Evolutionary conservation across 2,113 vertebrate species (phyloP).

Genomic region (Labeo catla): DNA sequence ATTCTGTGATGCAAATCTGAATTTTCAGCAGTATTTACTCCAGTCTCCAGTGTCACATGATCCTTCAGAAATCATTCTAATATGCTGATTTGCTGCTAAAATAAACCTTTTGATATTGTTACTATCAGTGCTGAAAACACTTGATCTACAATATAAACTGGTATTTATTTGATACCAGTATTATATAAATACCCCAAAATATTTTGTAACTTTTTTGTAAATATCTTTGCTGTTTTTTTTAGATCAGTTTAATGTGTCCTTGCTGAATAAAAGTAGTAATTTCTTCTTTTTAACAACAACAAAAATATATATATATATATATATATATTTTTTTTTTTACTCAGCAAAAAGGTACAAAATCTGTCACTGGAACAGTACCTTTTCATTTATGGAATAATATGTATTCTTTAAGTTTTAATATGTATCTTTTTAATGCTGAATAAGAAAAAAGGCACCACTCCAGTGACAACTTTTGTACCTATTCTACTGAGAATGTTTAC

Average conservation of each 20-base stretch:
- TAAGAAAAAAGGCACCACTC: too few species aligned
- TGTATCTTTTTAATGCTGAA: too few species aligned
- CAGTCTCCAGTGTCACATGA: not conserved
- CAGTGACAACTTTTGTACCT: too few species aligned
- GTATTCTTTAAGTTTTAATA: too few species aligned
- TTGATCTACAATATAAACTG: too few species aligned
- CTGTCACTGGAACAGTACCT: not conserved
- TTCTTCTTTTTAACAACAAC: too few species aligned
- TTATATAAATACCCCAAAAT: too few species aligned
- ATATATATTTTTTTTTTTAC: too few species aligned
- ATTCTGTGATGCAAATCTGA: not conserved
- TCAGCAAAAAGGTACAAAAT: not conserved
- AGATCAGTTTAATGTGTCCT: not conserved
- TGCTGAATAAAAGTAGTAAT: too few species aligned
- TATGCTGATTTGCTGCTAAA: not conserved
- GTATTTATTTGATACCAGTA: too few species aligned
- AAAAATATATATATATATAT: too few species aligned
- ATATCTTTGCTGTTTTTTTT: not conserved
- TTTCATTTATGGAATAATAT: too few species aligned
- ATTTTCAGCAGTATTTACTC: not conserved
- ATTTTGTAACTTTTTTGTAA: not conserved
- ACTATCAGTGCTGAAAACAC: not conserved
- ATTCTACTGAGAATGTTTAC: not conserved
- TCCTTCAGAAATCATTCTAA: not conserved
- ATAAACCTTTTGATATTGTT: not conserved